Percentiles rank a stretch among this genome's conserved stretches.
phyloP scores from a whole-genome alignment of 2,888 invertebrate species.

The Pandemis cinnamomeana region DNA sequence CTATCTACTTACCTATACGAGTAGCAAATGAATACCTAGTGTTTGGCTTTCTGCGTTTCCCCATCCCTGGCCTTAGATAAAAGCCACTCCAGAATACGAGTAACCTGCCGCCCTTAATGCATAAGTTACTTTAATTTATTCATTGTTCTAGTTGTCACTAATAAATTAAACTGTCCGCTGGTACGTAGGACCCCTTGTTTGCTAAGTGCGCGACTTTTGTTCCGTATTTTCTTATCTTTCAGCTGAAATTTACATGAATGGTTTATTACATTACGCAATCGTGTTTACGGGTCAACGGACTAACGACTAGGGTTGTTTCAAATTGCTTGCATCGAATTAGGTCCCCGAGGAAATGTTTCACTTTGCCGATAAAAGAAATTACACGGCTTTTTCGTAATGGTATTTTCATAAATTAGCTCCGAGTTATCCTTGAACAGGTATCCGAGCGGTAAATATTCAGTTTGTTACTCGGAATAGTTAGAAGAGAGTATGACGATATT shows the following conservation, averaged over 20 bases:
- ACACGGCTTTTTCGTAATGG: not conserved
- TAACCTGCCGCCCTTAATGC: slow-evolving; percentile 20
- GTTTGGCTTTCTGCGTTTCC: not conserved
- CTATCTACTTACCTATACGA: no score
- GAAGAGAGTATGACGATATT: not conserved
- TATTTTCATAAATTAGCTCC: slow-evolving; percentile 4
- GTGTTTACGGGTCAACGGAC: slow-evolving; percentile 24
- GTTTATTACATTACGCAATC: slow-evolving; percentile 31
- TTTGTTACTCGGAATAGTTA: not conserved
- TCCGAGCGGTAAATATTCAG: not conserved
- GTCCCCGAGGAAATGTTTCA: slow-evolving; percentile 28
- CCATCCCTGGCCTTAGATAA: not conserved
- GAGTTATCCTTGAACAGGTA: not conserved
- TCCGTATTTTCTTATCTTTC: slow-evolving; percentile 23
- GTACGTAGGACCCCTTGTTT: not conserved
- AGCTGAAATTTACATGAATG: slow-evolving; percentile 30
- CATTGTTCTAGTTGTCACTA: slow-evolving; percentile 23
- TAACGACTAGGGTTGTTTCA: slow-evolving; percentile 34
- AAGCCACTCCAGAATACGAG: not conserved
- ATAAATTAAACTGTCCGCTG: slow-evolving; percentile 24
- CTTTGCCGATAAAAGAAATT: slow-evolving; percentile 22
- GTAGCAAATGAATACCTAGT: no score
- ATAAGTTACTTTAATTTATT: slow-evolving; percentile 36
- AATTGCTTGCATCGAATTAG: slow-evolving; percentile 33
- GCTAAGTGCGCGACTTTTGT: slow-evolving; percentile 6